Evolutionary conservation across 92 coral and sea anemone species (phyloP).

Genomic region (Palythoa grandiflora): DNA sequence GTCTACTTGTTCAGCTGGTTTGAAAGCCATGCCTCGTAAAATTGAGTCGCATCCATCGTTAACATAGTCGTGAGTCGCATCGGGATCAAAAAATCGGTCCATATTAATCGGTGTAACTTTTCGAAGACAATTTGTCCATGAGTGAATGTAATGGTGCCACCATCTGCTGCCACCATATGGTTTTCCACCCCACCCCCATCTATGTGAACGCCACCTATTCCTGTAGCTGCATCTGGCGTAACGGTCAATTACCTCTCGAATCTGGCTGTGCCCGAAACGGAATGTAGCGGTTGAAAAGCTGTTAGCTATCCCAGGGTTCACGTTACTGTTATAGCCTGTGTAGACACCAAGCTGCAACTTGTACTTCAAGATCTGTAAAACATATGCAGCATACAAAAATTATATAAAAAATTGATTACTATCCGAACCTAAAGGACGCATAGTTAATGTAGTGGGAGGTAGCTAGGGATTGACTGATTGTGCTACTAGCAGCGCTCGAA

Average conservation of each 20-base stretch:
- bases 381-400: neutral
- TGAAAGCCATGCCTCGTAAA: constrained; percentile 35
- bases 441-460: no score
- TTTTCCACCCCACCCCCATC: neutral
- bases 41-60: constrained; percentile 32
- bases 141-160: no score
- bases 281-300: constrained; percentile 36
- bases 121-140: neutral
- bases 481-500: no score
- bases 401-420: no score
- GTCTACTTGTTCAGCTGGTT: constrained; percentile 27
- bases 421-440: no score
- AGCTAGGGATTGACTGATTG: no score
- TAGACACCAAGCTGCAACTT: neutral
- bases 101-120: neutral
- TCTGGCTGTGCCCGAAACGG: constrained; percentile 47
- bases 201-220: neutral
- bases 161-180: no score
- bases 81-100: constrained; percentile 48
- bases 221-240: neutral
- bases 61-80: neutral
- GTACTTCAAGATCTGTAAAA: constrained; percentile 15
- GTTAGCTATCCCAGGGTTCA: constrained; percentile 28
- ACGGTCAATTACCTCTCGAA: constrained; percentile 38
- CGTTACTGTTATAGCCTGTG: neutral